Evolutionary conservation across 2,113 vertebrate species (phyloP), one percentile per base, ranked within the genome.

Genomic region (Caretta caretta): DNA sequence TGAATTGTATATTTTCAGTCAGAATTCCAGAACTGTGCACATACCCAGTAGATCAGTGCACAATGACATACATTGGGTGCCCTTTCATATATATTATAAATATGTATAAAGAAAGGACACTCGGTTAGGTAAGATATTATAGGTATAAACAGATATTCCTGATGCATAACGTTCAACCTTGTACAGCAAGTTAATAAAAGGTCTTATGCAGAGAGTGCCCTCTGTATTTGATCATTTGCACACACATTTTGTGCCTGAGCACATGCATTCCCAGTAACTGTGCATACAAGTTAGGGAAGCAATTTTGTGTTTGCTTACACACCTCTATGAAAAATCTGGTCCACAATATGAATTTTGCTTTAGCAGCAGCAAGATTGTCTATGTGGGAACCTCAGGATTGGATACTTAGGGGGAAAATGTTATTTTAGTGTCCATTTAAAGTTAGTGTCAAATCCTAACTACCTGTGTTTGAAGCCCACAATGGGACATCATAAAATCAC

Each of bases 401-500:
- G 29, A 79, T 69, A 17, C 19, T n/a, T 59, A 96, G 85, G 93
- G 38, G 12, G 17, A 35, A 35, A 0, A 0, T 1, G 2, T 59
- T 1, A 29, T 0, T 83, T 90, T 48, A 20, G 48, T 69, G 17
- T 1, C 5, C 38, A 82, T 97, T 80, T 76, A 56, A 72, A 76
- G 6, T 10, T 5, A 53, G 31, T 46, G 3, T 62, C 25, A 53
- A 79, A 25, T 79, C 42, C 31, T 87, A 79, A 9, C 8, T 83
- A 7, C 10, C n/a, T 12, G 19, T 46, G 3, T 75, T n/a, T 72
- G 53, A 95, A 54, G 5, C 13, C 87, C n/a, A 62, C 0, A 0
- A 76, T 87, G 7, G 56, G 0, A 0, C 75, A 76, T 46, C 6
- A 17, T 49, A 49, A 10, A 49, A 49, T 49, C 49, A 49, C 14